Evolutionary conservation across 2,113 vertebrate species (phyloP).

Genomic region (Chloebia gouldiae): DNA sequence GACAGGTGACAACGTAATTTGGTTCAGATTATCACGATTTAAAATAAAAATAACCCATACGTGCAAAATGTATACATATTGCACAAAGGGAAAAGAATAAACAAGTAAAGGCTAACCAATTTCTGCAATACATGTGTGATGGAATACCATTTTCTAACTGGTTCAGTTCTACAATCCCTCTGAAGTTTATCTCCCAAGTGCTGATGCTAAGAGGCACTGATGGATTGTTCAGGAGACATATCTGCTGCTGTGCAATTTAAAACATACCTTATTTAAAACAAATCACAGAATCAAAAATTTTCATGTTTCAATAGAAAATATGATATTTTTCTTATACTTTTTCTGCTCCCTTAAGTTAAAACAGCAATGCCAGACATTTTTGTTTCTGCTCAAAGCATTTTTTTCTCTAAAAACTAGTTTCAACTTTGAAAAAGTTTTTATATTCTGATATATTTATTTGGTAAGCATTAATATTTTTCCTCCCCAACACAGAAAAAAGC

Average conservation of each 20-base stretch:
- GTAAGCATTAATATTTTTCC: background rate
- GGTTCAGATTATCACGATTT: background rate
- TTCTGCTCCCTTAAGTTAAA: background rate
- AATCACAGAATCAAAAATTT: background rate
- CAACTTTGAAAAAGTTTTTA: background rate
- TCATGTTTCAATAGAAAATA: background rate
- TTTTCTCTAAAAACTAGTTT: background rate
- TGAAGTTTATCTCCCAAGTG: background rate
- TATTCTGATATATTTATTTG: background rate
- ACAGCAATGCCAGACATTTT: background rate
- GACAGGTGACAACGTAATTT: background rate
- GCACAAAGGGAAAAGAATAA: slow-evolving; percentile 10
- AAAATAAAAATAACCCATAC: slow-evolving; percentile 42
- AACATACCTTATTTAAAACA: background rate
- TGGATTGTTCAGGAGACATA: background rate
- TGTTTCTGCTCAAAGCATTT: background rate
- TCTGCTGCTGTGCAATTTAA: background rate
- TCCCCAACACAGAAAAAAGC: background rate
- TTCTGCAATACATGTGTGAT: background rate
- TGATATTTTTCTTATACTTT: background rate
- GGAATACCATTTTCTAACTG: background rate
- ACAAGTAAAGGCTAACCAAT: background rate
- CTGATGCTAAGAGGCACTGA: background rate
- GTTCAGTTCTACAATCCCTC: slow-evolving; percentile 29
- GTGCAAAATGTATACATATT: background rate